Evolutionary conservation across 1,140 invertebrate species (phyloP), one percentile per base, ranked within the genome.

Genomic region (Notospermus geniculatus): DNA sequence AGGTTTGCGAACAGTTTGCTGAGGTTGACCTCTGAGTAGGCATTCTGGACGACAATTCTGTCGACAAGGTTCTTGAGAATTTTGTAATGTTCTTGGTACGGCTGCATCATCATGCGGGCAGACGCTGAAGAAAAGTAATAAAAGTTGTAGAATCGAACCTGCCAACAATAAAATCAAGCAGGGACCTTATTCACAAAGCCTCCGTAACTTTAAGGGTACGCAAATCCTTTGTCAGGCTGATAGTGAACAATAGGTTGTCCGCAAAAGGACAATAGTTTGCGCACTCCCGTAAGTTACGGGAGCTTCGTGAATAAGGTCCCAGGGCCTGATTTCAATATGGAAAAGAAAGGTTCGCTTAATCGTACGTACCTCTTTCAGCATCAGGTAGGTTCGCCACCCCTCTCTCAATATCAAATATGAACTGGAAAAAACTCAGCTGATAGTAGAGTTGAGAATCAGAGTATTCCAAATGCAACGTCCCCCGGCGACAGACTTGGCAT

Each of bases 371-470:
- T 36, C 32, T 36, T 36, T 36, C 32, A 36, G 32, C 32, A 7
- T 36, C 32, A 7, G 32, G 32, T 36, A 36, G 32, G 15, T 15
- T 36, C 22, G 36, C 29, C 15, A 57, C 23, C 2, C 71, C 71
- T 54, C 72, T 79, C 1, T 75, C 71, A 23, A 77, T 60, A 68
- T 84, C 83, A 79, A 96, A 94, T 41, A 95, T 83, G 67, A 88
- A 86, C 52, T 88, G 81, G 66, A 90, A 93, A 80, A 88, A 97
- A 71, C 86, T 87, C 19, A 96, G 82, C 77, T 97, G 94, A 63
- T 88, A 86, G 77, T 94, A 94, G 22, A 96, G 81, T 71, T 91
- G 86, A n/a, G 86, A 85, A 71, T 94, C 92, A 0, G 88, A 87
- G 72, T 90, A 93, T 83, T 86, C 87, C 69, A 85, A 85, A 63